Evolutionary conservation across 2,888 invertebrate species (phyloP), one percentile per base, ranked within the genome.

Genomic region (Nephrocerus scutellatus): DNA sequence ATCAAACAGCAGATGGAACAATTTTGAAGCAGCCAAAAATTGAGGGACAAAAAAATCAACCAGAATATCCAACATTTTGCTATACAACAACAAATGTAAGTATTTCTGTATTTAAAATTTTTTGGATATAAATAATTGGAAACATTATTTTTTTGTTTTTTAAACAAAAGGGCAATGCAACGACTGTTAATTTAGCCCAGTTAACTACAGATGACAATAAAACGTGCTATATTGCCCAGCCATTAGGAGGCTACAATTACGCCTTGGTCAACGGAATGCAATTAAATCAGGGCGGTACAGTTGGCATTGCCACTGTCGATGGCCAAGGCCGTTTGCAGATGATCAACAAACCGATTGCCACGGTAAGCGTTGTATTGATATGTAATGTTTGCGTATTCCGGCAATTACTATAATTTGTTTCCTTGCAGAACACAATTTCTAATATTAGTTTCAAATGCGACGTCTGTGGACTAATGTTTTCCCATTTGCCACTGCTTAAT

Each of bases 361-460:
- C 66, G 42, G 63, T 66, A 54, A 54, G 60, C 48, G n/a, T 10
- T 30, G 5, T n/a, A 16, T 24, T 3, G n/a, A 4, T 8, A 10
- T 23, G 37, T 12, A 31, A 20, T 13, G 4, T 18, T 4, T 28
- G 9, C 30, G 9, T 18, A 31, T 9, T 1, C 16, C 10, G 16
- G 9, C 15, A 18, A 28, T 10, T 24, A 26, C 36, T 44, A 19
- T 29, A 19, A 19, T 16, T 21, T 18, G 14, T 30, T 18, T 26
- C 22, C 28, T 49, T 76, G 36, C 79, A 82, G 60, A 82, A 82
- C 55, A 77, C 82, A 39, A 81, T 82, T 59, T 80, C 84, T 12
- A 86, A 84, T 59, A 85, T 87, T 18, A 85, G 85, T 52, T 88
- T 86, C 63, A 89, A 88, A 68, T 88, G 88, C 68, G 88, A 89